A percentile compares a stretch with the other conserved stretches of the same genome.
phyloP scores from a whole-genome alignment of 2,113 vertebrate genomes.

The Arothron firmamentum region DNA sequence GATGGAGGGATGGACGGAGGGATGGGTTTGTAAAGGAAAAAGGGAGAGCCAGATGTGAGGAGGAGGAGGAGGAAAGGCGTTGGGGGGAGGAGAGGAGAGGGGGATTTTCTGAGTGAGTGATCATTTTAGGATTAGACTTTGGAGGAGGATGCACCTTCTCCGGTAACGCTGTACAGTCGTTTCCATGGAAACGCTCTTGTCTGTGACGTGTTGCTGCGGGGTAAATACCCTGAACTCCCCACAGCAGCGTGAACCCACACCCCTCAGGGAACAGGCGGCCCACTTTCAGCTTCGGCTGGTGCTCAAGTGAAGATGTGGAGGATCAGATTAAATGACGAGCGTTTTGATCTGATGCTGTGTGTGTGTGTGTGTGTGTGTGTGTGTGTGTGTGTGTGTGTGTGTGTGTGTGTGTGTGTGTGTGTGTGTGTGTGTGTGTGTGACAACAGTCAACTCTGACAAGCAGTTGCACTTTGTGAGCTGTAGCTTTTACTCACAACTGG shows the following conservation, averaged over 20 bases:
- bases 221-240: conserved; percentile 9
- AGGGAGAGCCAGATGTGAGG: conserved; percentile 7
- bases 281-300: too few relatives aligned
- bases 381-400: too few relatives aligned
- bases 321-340: too few relatives aligned
- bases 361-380: too few relatives aligned
- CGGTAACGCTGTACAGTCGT: conserved; percentile 25
- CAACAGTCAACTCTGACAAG: too few relatives aligned
- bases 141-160: conserved; percentile 14
- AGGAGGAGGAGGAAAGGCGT: conserved; percentile 8
- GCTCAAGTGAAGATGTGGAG: too few relatives aligned
- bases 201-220: background rate
- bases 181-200: conserved; percentile 38
- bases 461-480: too few relatives aligned
- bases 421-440: too few relatives aligned
- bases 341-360: too few relatives aligned
- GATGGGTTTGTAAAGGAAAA: background rate
- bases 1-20: background rate
- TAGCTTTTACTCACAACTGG: too few relatives aligned
- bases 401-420: too few relatives aligned
- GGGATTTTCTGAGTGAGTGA: conserved; percentile 33
- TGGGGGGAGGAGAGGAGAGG: conserved; percentile 4
- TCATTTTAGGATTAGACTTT: conserved; percentile 46
- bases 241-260: background rate
- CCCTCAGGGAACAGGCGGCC: too few relatives aligned